These are phyloP conservation scores for Ischnus inquisitorius DNA, from an alignment of 2,888 invertebrate genomes.

Conservation along the genomic window DNA sequence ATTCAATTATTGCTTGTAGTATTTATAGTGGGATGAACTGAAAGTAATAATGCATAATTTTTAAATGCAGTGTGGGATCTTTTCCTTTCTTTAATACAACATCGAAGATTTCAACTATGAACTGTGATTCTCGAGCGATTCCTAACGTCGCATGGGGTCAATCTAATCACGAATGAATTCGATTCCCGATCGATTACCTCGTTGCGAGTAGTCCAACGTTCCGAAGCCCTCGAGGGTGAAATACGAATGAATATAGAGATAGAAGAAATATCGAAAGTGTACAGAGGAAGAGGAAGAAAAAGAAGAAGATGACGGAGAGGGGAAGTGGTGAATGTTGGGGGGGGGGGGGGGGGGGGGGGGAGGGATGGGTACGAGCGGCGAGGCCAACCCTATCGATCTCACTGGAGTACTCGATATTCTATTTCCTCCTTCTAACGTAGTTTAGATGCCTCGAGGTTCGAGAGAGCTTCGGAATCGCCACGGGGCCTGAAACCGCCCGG, in stretches of 20 bases:
- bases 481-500: constrained; percentile 28
- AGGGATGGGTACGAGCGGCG: constrained; percentile 33
- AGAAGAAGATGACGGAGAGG: background rate
- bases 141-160: background rate
- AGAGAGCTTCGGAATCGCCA: constrained; percentile 55
- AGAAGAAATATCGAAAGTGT: background rate
- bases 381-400: constrained; percentile 60
- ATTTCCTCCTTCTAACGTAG: constrained; percentile 78
- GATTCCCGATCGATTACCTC: constrained; percentile 47
- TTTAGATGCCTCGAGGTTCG: constrained; percentile 72
- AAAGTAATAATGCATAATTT: no score
- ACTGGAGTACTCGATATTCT: constrained; percentile 70
- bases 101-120: no score
- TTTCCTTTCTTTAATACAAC: no score
- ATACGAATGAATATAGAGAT: constrained; percentile 6
- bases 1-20: no score
- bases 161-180: constrained; percentile 44
- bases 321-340: background rate
- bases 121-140: background rate
- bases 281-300: background rate
- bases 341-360: background rate
- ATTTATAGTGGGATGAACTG: no score
- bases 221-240: background rate
- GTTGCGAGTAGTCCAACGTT: background rate
- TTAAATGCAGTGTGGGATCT: no score